A percentile compares a stretch with the other conserved stretches of the same genome.
Conservation (phyloP, 2,797 vertebrate species). For the Notamacropus eugenii region DNA sequence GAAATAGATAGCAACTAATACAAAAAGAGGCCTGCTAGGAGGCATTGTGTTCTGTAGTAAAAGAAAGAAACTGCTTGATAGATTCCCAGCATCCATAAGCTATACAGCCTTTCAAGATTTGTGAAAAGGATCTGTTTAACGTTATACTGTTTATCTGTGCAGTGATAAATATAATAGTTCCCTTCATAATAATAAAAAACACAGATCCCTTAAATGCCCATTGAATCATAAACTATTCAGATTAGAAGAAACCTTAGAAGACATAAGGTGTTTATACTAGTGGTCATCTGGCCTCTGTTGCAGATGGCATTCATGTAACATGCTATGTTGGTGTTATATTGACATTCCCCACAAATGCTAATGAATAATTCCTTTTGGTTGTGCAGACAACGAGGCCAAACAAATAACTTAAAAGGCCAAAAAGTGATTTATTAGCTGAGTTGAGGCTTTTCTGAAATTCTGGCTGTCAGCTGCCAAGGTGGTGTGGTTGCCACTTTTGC, state of each 20-base stretch:
- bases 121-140: background rate
- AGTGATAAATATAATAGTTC: background rate
- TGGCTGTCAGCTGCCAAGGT: background rate
- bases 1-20: no score
- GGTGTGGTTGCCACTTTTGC: background rate
- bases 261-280: background rate
- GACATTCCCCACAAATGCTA: background rate
- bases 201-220: background rate
- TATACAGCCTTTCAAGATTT: background rate
- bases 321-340: background rate
- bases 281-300: background rate
- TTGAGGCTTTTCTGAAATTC: background rate
- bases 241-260: background rate
- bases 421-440: background rate
- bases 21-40: background rate
- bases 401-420: background rate
- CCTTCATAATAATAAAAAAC: background rate
- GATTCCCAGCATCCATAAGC: background rate
- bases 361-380: background rate
- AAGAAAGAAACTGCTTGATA: background rate
- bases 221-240: background rate
- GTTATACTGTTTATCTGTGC: background rate
- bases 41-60: background rate
- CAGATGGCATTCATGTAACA: background rate
- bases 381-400: background rate